Base-by-base conservation (phyloP, 2,888 invertebrate species). In the Steinernema carpocapsae region DNA sequence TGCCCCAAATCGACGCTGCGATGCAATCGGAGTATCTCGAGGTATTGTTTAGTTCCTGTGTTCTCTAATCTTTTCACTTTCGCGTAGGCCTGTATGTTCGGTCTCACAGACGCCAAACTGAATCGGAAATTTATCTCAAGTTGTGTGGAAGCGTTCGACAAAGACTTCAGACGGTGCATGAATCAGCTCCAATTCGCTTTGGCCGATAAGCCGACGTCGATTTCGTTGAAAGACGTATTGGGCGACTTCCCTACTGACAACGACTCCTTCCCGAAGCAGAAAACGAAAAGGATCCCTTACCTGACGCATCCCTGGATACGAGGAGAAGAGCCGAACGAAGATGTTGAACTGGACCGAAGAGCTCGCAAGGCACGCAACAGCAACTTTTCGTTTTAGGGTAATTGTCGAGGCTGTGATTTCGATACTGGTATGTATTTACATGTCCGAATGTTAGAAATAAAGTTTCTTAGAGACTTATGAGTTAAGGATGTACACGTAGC, bases 111-210 rank as follows among this genome's bases (percentile, higher is more conserved):
- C 19, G 32, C 37, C 17, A 10, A 19, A 32, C 24, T 64, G 7
- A 29, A 29, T 10, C 1, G 3, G 32, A 26, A 64, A 6, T 32
- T 64, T 26, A 19, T 64, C 29, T 26, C 7, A 3, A 19, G 32
- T 17, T 64, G 64, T n/a, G 24, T 64, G 19, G 14, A 64, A 32
- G 64, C 64, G 1, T 64, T 64, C 64, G 64, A 17, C 19, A 29
- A 29, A 1, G 64, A 64, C 26, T 64, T 64, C 14, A 29, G 64
- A 32, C 22, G 64, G 17, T 64, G 64, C 64, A 17, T 37, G 3
- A 64, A 64, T 26, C 64, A 64, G 14, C 64, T 64, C 29, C 64
- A 64, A 32, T 17, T 64, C 7, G 64, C 64, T 1, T 64, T 64
- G 37, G 22, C 64, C 29, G 64, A 37, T 14, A 32, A 17, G 64